Base-by-base conservation (phyloP, 2,113 vertebrate genomes). In the Urocynchramus pylzowi region DNA sequence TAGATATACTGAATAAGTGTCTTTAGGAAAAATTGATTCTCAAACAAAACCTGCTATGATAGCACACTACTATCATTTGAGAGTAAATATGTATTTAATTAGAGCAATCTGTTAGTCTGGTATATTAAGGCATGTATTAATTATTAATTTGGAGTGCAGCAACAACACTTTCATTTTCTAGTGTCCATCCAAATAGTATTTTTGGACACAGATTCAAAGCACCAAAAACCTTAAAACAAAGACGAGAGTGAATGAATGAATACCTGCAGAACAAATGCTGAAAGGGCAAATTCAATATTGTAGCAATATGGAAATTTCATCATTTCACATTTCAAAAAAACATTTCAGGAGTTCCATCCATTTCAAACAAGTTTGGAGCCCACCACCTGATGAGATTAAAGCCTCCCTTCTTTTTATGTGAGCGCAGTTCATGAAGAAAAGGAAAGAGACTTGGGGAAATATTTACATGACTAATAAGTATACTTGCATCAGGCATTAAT, bases 21-120 rank as follows among this genome's bases (percentile, higher is more conserved):
- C 19, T 35, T 83, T 14, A 90, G 6, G 26, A 75, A 78, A 80
- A 90, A 67, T 0, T 28, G 11, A 27, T 70, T 87, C 49, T 93
- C 45, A 74, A 71, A 71, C 16, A 76, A 73, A 84, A 74, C 1
- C 44, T 84, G 44, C 39, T 63, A 22, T 9, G 10, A 21, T 14
- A 83, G 59, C 52, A 74, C 39, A 42, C 8, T 50, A 73, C 37
- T 68, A 7, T 65, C 1, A 75, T 56, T 92, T 67, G 41, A 69
- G 59, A 89, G 23, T 37, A 90, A 89, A 65, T 18, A 70, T 14
- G 21, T 41, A 82, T 49, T 93, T 89, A 80, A 89, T 95, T 60
- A 92, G 95, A 96, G 94, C 94, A 97, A 97, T 75, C 85, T 95
- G 93, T 79, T 70, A 61, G 84, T 96, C 95, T 97, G 96, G 95